These are phyloP conservation scores for Poeciliopsis retropinna DNA, from an alignment of 2,113 vertebrate genomes.

Conservation along the genomic window DNA sequence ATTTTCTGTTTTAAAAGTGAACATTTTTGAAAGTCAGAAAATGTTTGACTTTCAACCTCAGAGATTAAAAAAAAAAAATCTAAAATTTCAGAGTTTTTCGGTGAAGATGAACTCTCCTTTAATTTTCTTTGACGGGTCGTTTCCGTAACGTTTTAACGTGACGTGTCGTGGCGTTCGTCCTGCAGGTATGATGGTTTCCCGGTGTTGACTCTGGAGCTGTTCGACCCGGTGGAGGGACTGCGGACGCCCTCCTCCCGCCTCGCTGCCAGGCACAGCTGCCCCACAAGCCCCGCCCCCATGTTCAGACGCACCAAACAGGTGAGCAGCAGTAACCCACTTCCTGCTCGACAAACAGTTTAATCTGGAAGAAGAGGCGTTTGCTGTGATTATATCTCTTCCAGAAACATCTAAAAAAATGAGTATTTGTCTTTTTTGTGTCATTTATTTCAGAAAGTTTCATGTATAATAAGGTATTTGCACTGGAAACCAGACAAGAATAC, in stretches of 20 bases:
- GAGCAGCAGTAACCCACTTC: not conserved
- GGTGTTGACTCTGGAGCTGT: conserved; percentile 89
- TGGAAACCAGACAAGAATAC: too few species aligned
- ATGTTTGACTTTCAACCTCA: too few species aligned
- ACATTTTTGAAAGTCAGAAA: too few species aligned
- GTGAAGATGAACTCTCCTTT: too few species aligned
- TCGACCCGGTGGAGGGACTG: conserved; percentile 88
- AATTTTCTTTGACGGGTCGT: not conserved
- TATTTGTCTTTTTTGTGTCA: too few species aligned
- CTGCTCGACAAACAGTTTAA: not conserved
- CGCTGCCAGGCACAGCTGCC: conserved; percentile 87
- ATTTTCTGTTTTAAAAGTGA: too few species aligned
- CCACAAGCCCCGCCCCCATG: conserved; percentile 93
- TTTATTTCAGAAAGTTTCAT: too few species aligned
- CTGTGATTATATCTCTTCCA: not conserved
- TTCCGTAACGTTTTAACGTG: not conserved
- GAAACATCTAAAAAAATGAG: too few species aligned
- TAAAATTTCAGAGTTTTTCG: too few species aligned
- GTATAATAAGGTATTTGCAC: too few species aligned
- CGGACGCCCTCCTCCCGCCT: conserved; percentile 80
- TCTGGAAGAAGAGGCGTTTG: not conserved
- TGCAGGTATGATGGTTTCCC: conserved; percentile 94
- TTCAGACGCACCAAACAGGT: conserved; percentile 99
- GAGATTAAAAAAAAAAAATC: too few species aligned
- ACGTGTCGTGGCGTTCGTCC: conserved; percentile 8